These are phyloP conservation scores for Calliopsis andreniformis DNA, from an alignment of 1,140 invertebrate genomes.

Conservation along the genomic window DNA sequence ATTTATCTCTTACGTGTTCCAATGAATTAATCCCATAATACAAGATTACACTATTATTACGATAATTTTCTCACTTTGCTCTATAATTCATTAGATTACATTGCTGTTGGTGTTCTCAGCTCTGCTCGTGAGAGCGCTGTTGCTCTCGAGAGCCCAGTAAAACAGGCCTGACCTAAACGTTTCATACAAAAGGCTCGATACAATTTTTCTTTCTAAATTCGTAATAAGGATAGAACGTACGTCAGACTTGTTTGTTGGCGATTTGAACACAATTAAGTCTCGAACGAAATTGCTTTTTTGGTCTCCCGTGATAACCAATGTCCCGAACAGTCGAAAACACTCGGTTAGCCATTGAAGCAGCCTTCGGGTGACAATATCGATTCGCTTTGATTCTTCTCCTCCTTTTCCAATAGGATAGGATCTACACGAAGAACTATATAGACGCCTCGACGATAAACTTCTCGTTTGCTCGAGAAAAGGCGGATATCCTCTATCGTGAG, in stretches of 20 bases:
- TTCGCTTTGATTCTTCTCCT: not conserved
- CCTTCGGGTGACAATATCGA: not conserved
- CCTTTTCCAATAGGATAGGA: not conserved
- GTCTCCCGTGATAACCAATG: not conserved
- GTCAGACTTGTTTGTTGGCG: conserved; percentile 36
- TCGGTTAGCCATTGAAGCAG: conserved; percentile 18
- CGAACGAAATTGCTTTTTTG: conserved; percentile 50
- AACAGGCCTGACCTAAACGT: conserved; percentile 24
- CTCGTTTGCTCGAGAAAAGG: not conserved
- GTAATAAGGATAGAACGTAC: not conserved
- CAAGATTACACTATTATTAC: no score
- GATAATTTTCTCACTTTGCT: no score
- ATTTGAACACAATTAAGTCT: conserved; percentile 62
- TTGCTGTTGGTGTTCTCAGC: no score
- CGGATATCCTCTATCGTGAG: not conserved
- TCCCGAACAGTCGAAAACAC: conserved; percentile 3
- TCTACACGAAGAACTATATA: not conserved
- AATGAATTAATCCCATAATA: conserved; percentile 30
- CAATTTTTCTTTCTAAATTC: not conserved
- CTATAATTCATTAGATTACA: no score
- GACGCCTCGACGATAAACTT: not conserved
- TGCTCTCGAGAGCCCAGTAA: no score
- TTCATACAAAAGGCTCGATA: conserved; percentile 19
- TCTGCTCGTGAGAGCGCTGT: no score
- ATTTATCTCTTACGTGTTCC: no score